Conservation (phyloP, 2,888 invertebrate species). For the Lochmaea capreae region DNA sequence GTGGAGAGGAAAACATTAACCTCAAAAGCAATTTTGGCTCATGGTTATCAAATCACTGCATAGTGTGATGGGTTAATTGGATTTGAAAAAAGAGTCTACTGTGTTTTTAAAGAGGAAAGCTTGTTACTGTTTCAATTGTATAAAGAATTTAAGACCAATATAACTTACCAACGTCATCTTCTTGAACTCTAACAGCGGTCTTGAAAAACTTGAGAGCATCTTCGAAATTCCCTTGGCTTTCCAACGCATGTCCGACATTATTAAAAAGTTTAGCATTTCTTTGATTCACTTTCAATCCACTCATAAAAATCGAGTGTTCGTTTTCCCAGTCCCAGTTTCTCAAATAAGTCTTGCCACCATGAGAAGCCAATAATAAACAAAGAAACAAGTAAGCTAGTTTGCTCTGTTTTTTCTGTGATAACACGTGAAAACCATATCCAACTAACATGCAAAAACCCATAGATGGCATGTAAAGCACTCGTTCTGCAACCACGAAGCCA, state of each 20-base stretch:
- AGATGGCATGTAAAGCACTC: conserved; percentile 95
- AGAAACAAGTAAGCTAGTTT: conserved; percentile 71
- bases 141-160: too few relatives aligned
- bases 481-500: conserved; percentile 96
- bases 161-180: conserved; percentile 86
- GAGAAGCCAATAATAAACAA: conserved; percentile 76
- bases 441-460: conserved; percentile 97
- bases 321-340: conserved; percentile 94
- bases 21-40: too few relatives aligned
- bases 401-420: conserved; percentile 73
- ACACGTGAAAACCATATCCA: conserved; percentile 84
- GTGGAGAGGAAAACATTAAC: too few relatives aligned
- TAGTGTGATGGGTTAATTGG: too few relatives aligned
- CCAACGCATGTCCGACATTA: conserved; percentile 96
- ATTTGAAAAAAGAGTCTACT: too few relatives aligned
- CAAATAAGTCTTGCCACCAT: conserved; percentile 86
- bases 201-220: conserved; percentile 93
- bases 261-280: conserved; percentile 96
- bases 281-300: conserved; percentile 87
- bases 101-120: too few relatives aligned
- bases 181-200: conserved; percentile 92
- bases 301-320: conserved; percentile 94
- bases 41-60: too few relatives aligned
- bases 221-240: conserved; percentile 75
- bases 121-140: too few relatives aligned